phyloP scores from a whole-genome alignment of 2,797 vertebrate genomes.

The Poeciliopsis gracilis region DNA sequence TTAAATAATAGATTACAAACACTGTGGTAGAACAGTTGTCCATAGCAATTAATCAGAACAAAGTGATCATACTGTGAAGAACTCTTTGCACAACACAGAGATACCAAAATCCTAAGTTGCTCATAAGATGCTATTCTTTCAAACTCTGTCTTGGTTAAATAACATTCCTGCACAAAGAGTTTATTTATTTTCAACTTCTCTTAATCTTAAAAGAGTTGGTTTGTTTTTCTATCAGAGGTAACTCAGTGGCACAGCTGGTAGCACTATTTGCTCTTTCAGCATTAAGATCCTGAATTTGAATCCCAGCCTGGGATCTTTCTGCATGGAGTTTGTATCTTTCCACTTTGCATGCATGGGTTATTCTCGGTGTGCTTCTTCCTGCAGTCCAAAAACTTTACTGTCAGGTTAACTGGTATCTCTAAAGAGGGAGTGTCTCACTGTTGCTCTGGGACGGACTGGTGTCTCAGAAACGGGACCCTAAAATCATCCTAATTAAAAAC shows the following conservation, averaged over 20 bases:
- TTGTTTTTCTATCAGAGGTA: background rate
- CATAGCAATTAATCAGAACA: constrained; percentile 28
- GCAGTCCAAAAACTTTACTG: background rate
- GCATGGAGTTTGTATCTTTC: background rate
- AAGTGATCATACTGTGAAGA: constrained; percentile 21
- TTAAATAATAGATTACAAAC: constrained; percentile 42
- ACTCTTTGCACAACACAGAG: background rate
- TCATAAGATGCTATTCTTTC: background rate
- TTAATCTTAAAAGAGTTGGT: background rate
- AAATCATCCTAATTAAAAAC: background rate
- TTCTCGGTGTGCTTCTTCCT: background rate
- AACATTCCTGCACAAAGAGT: background rate
- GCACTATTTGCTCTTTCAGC: background rate
- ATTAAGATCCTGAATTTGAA: background rate
- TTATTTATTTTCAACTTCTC: background rate
- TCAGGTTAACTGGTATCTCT: background rate
- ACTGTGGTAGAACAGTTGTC: constrained; percentile 20
- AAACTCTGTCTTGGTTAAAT: background rate
- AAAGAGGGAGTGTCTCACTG: background rate
- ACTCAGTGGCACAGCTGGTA: background rate
- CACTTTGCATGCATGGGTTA: background rate
- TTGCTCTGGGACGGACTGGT: background rate
- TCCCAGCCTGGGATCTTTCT: too few relatives aligned
- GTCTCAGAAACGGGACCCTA: background rate
- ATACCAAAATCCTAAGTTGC: background rate